Conservation (phyloP, 2,888 invertebrate genomes). For the Eustalomyia histrio region DNA sequence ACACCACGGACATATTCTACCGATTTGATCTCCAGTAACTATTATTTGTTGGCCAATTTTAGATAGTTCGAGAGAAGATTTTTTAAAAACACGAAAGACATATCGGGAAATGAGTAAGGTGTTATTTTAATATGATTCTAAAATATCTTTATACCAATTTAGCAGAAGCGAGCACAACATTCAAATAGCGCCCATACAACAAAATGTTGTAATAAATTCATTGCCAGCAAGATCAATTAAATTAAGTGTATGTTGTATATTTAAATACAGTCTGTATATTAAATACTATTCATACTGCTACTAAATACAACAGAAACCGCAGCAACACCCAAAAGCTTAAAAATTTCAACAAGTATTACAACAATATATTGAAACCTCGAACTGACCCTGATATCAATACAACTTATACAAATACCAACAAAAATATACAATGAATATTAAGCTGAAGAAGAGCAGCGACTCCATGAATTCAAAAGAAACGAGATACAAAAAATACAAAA, state of each 20-base stretch:
- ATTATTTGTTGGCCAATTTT: too few species aligned
- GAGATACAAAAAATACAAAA: slow-evolving; percentile 18
- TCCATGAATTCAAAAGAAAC: slow-evolving; percentile 60
- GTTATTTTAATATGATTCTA: too few species aligned
- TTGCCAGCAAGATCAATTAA: slow-evolving; percentile 60
- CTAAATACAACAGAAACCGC: slow-evolving; percentile 11
- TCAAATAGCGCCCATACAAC: slow-evolving; percentile 18
- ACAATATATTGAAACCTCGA: slow-evolving; percentile 75
- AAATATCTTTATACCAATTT: too few species aligned
- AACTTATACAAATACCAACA: slow-evolving; percentile 52
- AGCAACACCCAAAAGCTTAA: slow-evolving; percentile 54
- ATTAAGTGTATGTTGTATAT: slow-evolving; percentile 37
- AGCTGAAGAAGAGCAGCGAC: slow-evolving; percentile 53
- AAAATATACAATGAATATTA: slow-evolving; percentile 61
- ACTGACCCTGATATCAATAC: slow-evolving; percentile 77
- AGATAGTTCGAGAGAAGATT: too few species aligned
- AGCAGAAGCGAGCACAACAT: not conserved
- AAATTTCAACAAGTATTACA: slow-evolving; percentile 64
- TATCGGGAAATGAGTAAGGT: too few species aligned
- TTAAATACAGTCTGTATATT: not conserved
- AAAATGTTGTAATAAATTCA: slow-evolving; percentile 64
- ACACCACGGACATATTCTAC: too few species aligned
- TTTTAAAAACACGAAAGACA: too few species aligned
- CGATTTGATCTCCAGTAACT: too few species aligned
- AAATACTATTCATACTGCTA: slow-evolving; percentile 30